Evolutionary conservation across 2,888 invertebrate genomes (phyloP), one percentile per base, ranked within the genome.

Genomic region (Caenorhabditis uteleia): DNA sequence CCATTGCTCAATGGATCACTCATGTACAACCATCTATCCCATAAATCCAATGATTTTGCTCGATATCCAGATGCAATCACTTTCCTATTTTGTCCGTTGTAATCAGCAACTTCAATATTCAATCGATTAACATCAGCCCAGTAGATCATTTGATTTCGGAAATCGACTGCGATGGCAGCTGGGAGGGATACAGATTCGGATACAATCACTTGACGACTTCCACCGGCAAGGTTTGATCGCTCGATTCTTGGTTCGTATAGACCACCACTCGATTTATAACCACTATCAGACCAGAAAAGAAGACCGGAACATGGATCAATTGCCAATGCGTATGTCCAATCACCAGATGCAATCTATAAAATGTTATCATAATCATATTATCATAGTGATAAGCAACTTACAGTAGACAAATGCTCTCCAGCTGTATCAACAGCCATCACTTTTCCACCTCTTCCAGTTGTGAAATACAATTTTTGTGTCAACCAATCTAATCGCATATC

Each of bases 391-490:
- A n/a, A n/a, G n/a, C 12, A 33, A 8, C 57, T 18, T 10, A 60
- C 55, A 6, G 73, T 73, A n/a, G 62, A 53, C 8, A 73, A 21
- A 51, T 73, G 73, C 20, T 70, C 67, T 61, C 73, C 73, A 36
- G 59, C 57, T 7, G 65, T 54, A 50, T 73, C 73, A 12, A 73
- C 56, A 7, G 66, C 60, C 67, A 69, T 65, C 5, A 73, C 62
- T 47, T 80, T 78, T 46, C 92, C 92, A 77, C 94, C 93, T 0
- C 91, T 90, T 26, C 93, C 92, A 81, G 97, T 97, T 0, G 95
- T 93, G 94, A 95, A 98, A 84, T 95, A 97, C 33, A 98, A 89
- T 49, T 95, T 95, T 83, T 91, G 91, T 75, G 93, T 93, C 0
- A 95, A 92, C 97, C 97, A 98, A 83, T 98, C 97, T 83, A 94